Evolutionary conservation across 2,888 invertebrate genomes (phyloP), one percentile per base, ranked within the genome.

Genomic region (Alloscopus bannaensis): DNA sequence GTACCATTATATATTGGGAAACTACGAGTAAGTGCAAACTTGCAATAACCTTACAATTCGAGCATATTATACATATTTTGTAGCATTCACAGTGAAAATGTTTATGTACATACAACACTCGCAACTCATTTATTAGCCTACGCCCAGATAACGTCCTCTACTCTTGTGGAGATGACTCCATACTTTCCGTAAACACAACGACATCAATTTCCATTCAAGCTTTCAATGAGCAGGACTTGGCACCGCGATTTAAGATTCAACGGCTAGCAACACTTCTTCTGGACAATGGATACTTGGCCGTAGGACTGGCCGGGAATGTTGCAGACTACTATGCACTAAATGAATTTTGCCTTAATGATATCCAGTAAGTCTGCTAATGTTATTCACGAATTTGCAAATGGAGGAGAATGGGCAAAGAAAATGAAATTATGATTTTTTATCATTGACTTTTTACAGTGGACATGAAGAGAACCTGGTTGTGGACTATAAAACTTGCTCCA

Each of bases 251-350:
- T 18, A 18, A 13, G 20, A n/a, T 50, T 50, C 20, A 18, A 18
- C 13, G 29, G 26, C 1, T 16, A 0, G 55, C 16, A 0, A 42
- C 22, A 11, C 28, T 65, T 24, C 40, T 66, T 0, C 22, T 59
- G 20, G 66, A 59, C 18, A 75, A 66, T 40, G 77, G 77, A 0
- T 64, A 62, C 18, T 24, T 77, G 18, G 52, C 69, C 0, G 77
- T 77, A 6, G 69, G 55, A 40, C 4, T 20, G 2, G 28, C 16
- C 16, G 42, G 18, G 29, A 20, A 66, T 22, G 1, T 29, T 2
- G 57, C 55, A 20, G 11, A 42, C 3, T 77, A 69, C 16, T 77
- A 52, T 16, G 20, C 69, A 20, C 52, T 45, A 2, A 26, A 62
- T 26, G 69, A 77, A 26, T 77, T 47, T 16, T 77, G 77, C 40